Percentiles rank a stretch among this genome's conserved stretches.
Conservation (phyloP, 1,140 invertebrate genomes). For the Microplitis mediator region DNA sequence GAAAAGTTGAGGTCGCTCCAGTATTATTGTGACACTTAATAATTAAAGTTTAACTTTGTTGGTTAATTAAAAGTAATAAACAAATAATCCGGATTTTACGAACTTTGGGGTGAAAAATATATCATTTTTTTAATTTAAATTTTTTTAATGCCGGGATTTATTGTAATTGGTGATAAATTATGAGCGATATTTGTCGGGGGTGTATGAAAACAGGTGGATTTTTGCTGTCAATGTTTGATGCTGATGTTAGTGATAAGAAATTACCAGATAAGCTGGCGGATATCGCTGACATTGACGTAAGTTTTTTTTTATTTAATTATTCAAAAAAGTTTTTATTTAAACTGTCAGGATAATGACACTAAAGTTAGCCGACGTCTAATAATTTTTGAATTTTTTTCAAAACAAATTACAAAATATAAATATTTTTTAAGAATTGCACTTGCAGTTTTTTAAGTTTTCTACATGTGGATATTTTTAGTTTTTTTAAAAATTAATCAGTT, state of each 20-base stretch:
- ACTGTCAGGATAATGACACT: background rate
- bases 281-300: conserved; percentile 52
- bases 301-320: conserved; percentile 11
- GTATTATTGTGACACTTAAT: too few relatives aligned
- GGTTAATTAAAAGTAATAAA: background rate
- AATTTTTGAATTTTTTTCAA: too few relatives aligned
- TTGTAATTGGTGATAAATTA: conserved; percentile 41
- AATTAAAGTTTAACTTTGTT: too few relatives aligned
- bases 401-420: too few relatives aligned
- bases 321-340: conserved; percentile 3
- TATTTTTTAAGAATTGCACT: too few relatives aligned
- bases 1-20: too few relatives aligned
- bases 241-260: conserved; percentile 41
- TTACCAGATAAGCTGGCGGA: conserved; percentile 52
- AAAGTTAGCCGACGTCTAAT: too few relatives aligned
- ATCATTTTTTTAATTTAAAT: background rate
- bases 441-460: too few relatives aligned
- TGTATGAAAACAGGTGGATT: conserved; percentile 54
- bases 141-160: background rate
- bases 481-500: too few relatives aligned
- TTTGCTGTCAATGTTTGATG: conserved; percentile 52
- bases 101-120: background rate
- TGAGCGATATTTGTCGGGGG: conserved; percentile 54
- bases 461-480: too few relatives aligned
- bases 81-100: background rate